These are phyloP conservation scores for Hydroisotoma schaefferi DNA, from an alignment of 2,888 invertebrate genomes.

Conservation along the genomic window DNA sequence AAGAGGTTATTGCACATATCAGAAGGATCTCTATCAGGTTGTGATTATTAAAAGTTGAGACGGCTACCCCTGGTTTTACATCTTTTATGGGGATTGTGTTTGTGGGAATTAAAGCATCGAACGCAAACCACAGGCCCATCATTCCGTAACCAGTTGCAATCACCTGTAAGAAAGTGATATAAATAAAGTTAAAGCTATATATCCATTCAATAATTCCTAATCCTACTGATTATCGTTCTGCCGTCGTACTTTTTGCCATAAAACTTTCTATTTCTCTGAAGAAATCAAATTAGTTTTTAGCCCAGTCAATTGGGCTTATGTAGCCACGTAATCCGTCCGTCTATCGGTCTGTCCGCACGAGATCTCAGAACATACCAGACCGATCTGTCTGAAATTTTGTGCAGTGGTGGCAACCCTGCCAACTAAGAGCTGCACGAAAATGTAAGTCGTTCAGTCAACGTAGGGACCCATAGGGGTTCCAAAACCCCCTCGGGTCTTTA, in stretches of 20 bases:
- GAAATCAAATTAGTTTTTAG: slow-evolving; percentile 4
- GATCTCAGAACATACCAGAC: too few species aligned
- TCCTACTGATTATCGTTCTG: neutral
- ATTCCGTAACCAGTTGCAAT: slow-evolving; percentile 44
- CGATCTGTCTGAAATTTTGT: too few species aligned
- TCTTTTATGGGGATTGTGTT: slow-evolving; percentile 35
- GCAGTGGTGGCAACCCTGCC: too few species aligned
- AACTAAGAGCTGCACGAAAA: too few species aligned
- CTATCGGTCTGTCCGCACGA: too few species aligned
- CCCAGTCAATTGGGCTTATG: too few species aligned
- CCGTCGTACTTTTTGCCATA: neutral
- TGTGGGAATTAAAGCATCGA: slow-evolving; percentile 45
- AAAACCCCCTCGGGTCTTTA: too few species aligned
- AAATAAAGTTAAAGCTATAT: neutral
- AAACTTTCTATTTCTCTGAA: neutral
- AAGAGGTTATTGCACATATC: slow-evolving; percentile 46
- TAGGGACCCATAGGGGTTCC: too few species aligned
- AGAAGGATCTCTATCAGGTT: slow-evolving; percentile 47
- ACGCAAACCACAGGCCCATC: slow-evolving; percentile 49
- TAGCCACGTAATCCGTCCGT: too few species aligned
- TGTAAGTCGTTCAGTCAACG: too few species aligned
- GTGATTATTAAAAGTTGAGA: slow-evolving; percentile 28
- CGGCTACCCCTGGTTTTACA: slow-evolving; percentile 23
- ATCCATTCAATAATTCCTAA: too few species aligned
- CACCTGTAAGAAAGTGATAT: too few species aligned